These are phyloP conservation scores for Porites lutea DNA, from an alignment of 64 coral and sea anemone species.

Conservation along the genomic window DNA sequence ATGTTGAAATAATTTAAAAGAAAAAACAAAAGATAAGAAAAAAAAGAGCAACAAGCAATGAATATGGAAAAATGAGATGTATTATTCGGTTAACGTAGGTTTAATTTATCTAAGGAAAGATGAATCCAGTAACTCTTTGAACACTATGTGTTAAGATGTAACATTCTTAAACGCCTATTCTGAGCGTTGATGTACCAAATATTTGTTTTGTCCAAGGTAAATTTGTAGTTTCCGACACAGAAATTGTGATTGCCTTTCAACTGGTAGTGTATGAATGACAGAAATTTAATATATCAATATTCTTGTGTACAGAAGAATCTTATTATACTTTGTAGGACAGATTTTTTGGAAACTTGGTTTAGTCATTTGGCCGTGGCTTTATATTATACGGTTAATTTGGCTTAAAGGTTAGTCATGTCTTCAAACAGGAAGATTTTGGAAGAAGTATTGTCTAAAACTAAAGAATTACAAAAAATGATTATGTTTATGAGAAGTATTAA, in stretches of 20 bases:
- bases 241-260: not conserved
- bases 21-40: not conserved
- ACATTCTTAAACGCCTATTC: not conserved
- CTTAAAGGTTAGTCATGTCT: not conserved
- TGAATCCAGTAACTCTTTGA: not conserved
- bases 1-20: not conserved
- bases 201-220: not conserved
- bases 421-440: slow-evolving; percentile 19
- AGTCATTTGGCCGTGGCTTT: not conserved
- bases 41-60: not conserved
- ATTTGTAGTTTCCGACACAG: not conserved
- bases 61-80: not conserved
- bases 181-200: not conserved
- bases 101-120: not conserved
- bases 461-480: not conserved
- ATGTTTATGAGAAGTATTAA: slow-evolving; percentile 14
- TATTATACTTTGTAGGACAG: slow-evolving; percentile 33
- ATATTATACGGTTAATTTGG: not conserved
- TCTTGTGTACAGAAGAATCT: slow-evolving; percentile 4
- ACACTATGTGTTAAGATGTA: not conserved
- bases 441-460: not conserved
- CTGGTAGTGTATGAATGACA: not conserved
- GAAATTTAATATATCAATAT: not conserved
- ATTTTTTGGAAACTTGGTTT: slow-evolving; percentile 34
- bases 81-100: no score